Percentiles rank a stretch among this genome's conserved stretches.
Conservation (phyloP, 23 tunicate species). For the Trididemnum clinides region DNA sequence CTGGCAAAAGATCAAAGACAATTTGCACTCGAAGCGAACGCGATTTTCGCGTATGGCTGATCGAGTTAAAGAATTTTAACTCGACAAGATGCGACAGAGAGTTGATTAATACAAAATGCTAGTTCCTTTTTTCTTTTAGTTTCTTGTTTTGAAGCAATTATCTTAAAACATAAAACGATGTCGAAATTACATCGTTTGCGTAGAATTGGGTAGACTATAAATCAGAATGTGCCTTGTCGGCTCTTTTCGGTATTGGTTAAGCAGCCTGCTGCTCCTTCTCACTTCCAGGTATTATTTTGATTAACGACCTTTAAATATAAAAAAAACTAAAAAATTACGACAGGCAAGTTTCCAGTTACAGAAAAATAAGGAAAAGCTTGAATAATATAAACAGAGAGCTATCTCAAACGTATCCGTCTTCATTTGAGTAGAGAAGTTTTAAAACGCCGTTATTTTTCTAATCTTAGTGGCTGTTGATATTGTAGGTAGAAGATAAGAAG, state of each 20-base stretch:
- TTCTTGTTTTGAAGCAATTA: background rate
- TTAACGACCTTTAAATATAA: background rate
- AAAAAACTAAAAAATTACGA: background rate
- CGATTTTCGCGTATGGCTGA: background rate
- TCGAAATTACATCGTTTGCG: background rate
- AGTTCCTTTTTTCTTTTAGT: background rate
- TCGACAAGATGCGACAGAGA: background rate
- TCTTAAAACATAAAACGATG: background rate
- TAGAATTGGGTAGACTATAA: background rate
- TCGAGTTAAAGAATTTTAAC: constrained; percentile 25
- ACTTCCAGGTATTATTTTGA: background rate
- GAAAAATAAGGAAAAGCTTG: background rate
- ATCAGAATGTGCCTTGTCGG: constrained; percentile 4
- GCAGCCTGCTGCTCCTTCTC: background rate
- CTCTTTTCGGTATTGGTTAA: background rate
- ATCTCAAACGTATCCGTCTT: background rate
- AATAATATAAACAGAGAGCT: background rate
- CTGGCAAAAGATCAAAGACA: constrained; percentile 27
- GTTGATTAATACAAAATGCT: background rate
- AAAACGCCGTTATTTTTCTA: no score
- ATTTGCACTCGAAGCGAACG: background rate
- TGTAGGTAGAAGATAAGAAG: background rate
- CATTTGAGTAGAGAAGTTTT: background rate
- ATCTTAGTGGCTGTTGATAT: background rate
- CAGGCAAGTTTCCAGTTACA: background rate